Percentiles rank a stretch among this genome's conserved stretches.
These are phyloP conservation scores for Megaustenia siamemsis DNA, from an alignment of 2,888 invertebrate species.

Conservation along the genomic window DNA sequence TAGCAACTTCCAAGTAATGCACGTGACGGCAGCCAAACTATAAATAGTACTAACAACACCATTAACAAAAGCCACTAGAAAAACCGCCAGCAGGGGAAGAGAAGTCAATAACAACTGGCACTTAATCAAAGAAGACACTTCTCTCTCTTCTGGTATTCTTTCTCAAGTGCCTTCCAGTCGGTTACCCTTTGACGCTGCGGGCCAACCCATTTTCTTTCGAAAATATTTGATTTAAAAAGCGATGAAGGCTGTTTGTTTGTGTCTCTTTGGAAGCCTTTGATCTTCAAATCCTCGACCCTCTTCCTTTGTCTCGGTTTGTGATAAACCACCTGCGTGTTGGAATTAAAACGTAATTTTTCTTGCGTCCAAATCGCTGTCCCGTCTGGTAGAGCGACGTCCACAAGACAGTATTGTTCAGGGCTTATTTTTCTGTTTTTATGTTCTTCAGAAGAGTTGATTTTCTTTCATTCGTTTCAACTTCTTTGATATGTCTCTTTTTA, in stretches of 20 bases:
- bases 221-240: conserved; percentile 30
- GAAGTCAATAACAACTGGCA: neutral
- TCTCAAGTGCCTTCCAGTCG: conserved; percentile 29
- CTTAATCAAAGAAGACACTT: conserved; percentile 27
- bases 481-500: neutral
- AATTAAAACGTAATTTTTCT: conserved; percentile 43
- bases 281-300: conserved; percentile 2
- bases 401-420: neutral
- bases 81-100: conserved; percentile 12
- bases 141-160: neutral
- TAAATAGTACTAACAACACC: no score
- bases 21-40: no score
- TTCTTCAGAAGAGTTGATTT: neutral
- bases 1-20: no score
- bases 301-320: conserved; percentile 30
- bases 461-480: conserved; percentile 29
- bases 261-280: conserved; percentile 31
- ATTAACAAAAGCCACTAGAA: neutral
- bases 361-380: neutral
- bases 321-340: conserved; percentile 39
- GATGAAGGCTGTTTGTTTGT: conserved; percentile 42
- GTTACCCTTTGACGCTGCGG: conserved; percentile 29
- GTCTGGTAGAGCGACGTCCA: neutral
- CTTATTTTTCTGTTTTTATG: neutral
- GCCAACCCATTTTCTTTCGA: conserved; percentile 41